Base-by-base conservation (phyloP, 2,888 invertebrate genomes). In the Ecliptopera silaceata region DNA sequence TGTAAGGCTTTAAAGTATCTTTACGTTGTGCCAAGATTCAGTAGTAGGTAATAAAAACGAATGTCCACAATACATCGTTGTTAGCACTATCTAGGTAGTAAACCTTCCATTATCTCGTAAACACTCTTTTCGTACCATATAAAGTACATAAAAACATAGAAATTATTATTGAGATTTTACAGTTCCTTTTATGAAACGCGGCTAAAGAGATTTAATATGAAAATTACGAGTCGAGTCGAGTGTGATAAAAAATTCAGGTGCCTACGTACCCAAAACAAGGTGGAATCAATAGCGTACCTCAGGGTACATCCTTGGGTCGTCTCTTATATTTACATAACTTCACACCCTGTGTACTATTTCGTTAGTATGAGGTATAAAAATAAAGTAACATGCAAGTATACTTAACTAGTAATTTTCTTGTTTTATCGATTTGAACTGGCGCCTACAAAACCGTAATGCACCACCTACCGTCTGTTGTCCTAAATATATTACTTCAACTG, bases 81-180 rank as follows among this genome's bases (percentile, higher is more conserved):
- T 61, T 59, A 56, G 26, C 43, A 36, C 32, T 59, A 39, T n/a
- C 17, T n/a, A 50, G 51, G 47, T 50, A 52, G 38, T 65, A 46
- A 64, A 55, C 57, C 48, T 56, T 61, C 43, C 65, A 62, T 59
- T 58, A 59, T 47, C 56, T 59, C 59, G 59, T 61, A 65, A 65
- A 62, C 51, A 29, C 53, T 54, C 38, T 45, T 57, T 60, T 58
- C 45, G 36, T 32, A 39, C 55, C 34, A 57, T 61, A 13, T 6
- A 45, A 34, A n/a, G 10, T 57, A 15, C 39, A 41, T 54, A 50
- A 49, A 54, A 39, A 18, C 26, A 8, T 32, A 15, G 49, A 57
- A 61, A 45, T 45, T 18, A 17, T 31, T 17, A 20, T 41, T 17
- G 20, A 18, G 20, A 5, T 52, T 47, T 47, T 47, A 57, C 48